Conservation (phyloP, 2,797 vertebrate genomes). For the Ambastaia sidthimunki region DNA sequence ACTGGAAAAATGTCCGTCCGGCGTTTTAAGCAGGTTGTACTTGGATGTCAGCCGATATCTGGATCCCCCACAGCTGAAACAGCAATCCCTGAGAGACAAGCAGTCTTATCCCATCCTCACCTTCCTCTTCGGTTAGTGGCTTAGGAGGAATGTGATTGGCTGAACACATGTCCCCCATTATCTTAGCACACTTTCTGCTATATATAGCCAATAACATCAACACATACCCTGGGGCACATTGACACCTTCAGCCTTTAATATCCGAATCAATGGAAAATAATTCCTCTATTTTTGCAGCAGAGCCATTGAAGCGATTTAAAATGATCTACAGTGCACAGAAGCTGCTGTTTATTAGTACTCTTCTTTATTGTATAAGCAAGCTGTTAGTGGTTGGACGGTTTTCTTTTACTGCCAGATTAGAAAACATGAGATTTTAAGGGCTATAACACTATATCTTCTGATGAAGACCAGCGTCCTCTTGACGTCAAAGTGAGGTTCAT, state of each 20-base stretch:
- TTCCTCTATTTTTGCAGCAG: slow-evolving; percentile 16
- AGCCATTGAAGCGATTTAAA: background rate
- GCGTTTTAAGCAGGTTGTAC: slow-evolving; percentile 43
- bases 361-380: background rate
- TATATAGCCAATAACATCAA: slow-evolving; percentile 54
- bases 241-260: slow-evolving; percentile 44
- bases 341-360: background rate
- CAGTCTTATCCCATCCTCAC: slow-evolving; percentile 39
- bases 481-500: background rate
- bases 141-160: slow-evolving; percentile 40
- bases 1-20: slow-evolving; percentile 7
- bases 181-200: slow-evolving; percentile 52
- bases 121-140: slow-evolving; percentile 43
- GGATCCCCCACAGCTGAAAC: slow-evolving; percentile 58
- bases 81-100: slow-evolving; percentile 24
- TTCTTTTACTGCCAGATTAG: background rate
- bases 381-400: background rate
- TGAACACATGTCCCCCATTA: slow-evolving; percentile 51
- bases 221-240: slow-evolving; percentile 43
- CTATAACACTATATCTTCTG: no score
- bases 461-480: background rate
- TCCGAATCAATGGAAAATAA: slow-evolving; percentile 1
- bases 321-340: slow-evolving; percentile 19
- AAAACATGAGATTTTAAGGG: background rate
- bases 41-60: slow-evolving; percentile 53